Evolutionary conservation across 2,888 invertebrate genomes (phyloP).

Genomic region (Xiphydria camelus): DNA sequence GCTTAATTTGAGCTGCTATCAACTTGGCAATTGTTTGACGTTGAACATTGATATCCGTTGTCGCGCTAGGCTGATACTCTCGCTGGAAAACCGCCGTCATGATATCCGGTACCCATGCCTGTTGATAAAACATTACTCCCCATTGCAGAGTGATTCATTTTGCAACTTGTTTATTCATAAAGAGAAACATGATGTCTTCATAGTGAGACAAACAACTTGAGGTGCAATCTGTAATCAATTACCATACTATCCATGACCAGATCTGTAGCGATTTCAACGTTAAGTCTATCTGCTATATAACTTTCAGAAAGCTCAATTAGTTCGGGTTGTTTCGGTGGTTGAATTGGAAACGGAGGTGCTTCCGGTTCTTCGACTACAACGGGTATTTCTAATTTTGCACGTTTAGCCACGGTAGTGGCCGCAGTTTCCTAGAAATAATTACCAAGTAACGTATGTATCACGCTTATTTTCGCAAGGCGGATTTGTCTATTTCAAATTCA

Average conservation of each 20-base stretch:
- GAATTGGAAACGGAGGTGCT: conserved; percentile 32
- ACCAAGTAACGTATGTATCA: too few relatives aligned
- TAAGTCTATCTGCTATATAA: conserved; percentile 65
- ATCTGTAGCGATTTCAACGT: conserved; percentile 66
- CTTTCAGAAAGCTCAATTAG: conserved; percentile 65
- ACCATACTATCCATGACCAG: conserved; percentile 70
- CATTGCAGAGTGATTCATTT: neutral
- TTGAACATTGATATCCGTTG: conserved; percentile 79
- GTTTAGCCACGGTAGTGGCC: conserved; percentile 48
- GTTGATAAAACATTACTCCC: neutral
- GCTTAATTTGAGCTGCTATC: conserved; percentile 68
- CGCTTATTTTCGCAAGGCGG: too few relatives aligned
- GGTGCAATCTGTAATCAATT: too few relatives aligned
- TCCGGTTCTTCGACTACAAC: conserved; percentile 38
- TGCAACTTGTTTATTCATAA: too few relatives aligned
- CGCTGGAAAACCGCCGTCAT: conserved; percentile 82
- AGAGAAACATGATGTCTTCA: too few relatives aligned
- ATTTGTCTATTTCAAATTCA: too few relatives aligned
- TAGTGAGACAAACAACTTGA: too few relatives aligned
- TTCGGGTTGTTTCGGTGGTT: conserved; percentile 59
- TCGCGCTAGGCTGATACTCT: conserved; percentile 87
- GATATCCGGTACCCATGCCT: conserved; percentile 75
- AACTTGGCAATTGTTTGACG: conserved; percentile 75
- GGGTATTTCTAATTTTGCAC: conserved; percentile 47
- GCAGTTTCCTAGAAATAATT: too few relatives aligned